phyloP scores from a whole-genome alignment of 2,888 invertebrate genomes.

The Lathronympha strigana region DNA sequence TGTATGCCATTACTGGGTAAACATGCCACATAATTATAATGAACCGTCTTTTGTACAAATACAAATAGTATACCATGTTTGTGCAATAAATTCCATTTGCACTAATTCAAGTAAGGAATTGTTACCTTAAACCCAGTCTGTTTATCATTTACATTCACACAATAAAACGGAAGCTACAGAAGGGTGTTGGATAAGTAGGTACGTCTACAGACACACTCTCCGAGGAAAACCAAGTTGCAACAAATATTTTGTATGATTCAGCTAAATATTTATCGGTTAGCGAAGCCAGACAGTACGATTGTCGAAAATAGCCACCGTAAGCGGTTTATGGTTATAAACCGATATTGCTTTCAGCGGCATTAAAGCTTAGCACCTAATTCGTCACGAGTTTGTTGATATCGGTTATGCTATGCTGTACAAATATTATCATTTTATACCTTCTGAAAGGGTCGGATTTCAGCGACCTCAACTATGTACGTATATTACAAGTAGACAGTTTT shows the following conservation, averaged over 20 bases:
- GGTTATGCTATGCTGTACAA: background rate
- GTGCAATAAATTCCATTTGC: too few relatives aligned
- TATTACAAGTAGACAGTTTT: too few relatives aligned
- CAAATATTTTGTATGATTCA: slow-evolving; percentile 4
- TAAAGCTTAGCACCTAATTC: slow-evolving; percentile 14
- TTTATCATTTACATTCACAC: background rate
- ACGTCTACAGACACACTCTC: background rate
- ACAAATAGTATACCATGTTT: too few relatives aligned
- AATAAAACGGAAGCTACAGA: background rate
- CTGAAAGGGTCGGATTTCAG: too few relatives aligned
- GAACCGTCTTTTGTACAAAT: too few relatives aligned
- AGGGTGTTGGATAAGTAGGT: background rate
- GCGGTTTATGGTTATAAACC: slow-evolving; percentile 28
- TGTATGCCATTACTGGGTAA: too few relatives aligned
- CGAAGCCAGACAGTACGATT: slow-evolving; percentile 2
- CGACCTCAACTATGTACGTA: too few relatives aligned
- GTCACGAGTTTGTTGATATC: slow-evolving; percentile 10
- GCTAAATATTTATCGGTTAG: slow-evolving; percentile 2
- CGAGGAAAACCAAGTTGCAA: background rate
- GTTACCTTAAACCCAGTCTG: too few relatives aligned
- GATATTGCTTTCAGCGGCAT: slow-evolving; percentile 30
- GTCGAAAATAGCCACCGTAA: slow-evolving; percentile 14
- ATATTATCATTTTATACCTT: too few relatives aligned
- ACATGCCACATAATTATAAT: too few relatives aligned
- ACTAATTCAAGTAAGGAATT: too few relatives aligned